phyloP scores from a whole-genome alignment of 2,888 invertebrate genomes.

The Epinotia ramella region DNA sequence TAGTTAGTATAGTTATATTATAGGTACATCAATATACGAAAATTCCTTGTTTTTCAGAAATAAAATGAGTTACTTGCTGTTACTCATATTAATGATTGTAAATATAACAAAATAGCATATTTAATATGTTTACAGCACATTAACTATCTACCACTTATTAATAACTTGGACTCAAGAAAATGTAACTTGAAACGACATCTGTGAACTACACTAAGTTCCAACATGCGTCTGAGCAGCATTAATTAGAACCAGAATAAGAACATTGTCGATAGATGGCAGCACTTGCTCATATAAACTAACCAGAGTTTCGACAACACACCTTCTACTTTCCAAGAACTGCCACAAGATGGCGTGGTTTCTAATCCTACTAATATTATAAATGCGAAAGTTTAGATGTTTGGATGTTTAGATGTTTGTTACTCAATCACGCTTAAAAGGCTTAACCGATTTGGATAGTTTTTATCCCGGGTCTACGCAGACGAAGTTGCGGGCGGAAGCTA shows the following conservation, averaged over 20 bases:
- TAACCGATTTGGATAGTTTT: too few relatives aligned
- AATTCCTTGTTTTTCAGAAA: not conserved
- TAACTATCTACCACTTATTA: not conserved
- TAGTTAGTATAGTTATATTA: not conserved
- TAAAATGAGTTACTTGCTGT: not conserved
- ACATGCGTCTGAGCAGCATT: not conserved
- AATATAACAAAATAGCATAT: not conserved
- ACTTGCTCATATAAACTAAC: not conserved
- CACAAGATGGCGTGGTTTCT: conserved; percentile 22
- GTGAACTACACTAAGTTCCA: not conserved
- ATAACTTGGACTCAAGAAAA: not conserved
- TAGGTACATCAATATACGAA: not conserved
- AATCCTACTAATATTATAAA: too few relatives aligned
- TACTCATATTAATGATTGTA: too few relatives aligned
- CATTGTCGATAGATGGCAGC: conserved; percentile 29
- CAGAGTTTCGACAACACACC: not conserved
- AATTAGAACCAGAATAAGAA: not conserved
- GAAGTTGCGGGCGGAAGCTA: too few relatives aligned
- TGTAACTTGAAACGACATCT: conserved; percentile 13
- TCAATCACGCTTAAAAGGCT: too few relatives aligned
- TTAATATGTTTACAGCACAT: not conserved
- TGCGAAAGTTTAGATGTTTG: too few relatives aligned
- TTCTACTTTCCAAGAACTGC: not conserved
- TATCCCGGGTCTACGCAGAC: too few relatives aligned
- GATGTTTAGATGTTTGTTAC: too few relatives aligned